Percentiles rank a stretch among this genome's conserved stretches.
phyloP scores from a whole-genome alignment of 2,797 vertebrate species.

The Xenentodon cancila region DNA sequence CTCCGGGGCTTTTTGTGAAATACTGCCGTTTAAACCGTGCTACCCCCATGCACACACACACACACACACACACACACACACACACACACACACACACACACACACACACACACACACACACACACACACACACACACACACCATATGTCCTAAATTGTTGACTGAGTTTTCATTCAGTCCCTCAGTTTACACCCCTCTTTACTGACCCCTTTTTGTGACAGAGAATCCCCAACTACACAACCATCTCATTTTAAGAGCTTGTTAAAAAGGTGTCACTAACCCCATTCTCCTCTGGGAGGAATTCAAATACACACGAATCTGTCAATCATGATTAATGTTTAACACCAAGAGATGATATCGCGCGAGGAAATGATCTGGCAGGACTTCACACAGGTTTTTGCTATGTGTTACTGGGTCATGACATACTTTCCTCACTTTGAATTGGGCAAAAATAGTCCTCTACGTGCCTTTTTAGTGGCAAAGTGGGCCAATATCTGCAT shows the following conservation, averaged over 20 bases:
- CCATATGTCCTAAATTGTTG: constrained; percentile 36
- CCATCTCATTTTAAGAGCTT: constrained; percentile 60
- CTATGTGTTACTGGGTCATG: constrained; percentile 78
- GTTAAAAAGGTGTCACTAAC: constrained; percentile 68
- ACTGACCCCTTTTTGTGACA: constrained; percentile 61
- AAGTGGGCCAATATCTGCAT: constrained; percentile 81
- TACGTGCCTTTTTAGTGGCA: constrained; percentile 63
- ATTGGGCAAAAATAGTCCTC: constrained; percentile 77
- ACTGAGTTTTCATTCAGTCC: constrained; percentile 63
- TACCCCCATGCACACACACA: constrained; percentile 6
- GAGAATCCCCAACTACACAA: constrained; percentile 51
- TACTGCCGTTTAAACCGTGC: constrained; percentile 49
- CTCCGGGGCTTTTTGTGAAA: constrained; percentile 40
- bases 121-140: background rate
- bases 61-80: background rate
- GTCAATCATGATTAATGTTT: constrained; percentile 73
- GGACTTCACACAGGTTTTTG: constrained; percentile 74
- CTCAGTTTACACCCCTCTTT: constrained; percentile 59
- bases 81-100: background rate
- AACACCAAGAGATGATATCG: constrained; percentile 53
- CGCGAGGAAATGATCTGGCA: constrained; percentile 59
- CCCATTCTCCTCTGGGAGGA: constrained; percentile 63
- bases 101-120: too few relatives aligned
- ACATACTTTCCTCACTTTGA: constrained; percentile 78
- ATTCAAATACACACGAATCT: constrained; percentile 68